Evolutionary conservation across 2,888 invertebrate species (phyloP).

Genomic region (Autographa pulchrina): DNA sequence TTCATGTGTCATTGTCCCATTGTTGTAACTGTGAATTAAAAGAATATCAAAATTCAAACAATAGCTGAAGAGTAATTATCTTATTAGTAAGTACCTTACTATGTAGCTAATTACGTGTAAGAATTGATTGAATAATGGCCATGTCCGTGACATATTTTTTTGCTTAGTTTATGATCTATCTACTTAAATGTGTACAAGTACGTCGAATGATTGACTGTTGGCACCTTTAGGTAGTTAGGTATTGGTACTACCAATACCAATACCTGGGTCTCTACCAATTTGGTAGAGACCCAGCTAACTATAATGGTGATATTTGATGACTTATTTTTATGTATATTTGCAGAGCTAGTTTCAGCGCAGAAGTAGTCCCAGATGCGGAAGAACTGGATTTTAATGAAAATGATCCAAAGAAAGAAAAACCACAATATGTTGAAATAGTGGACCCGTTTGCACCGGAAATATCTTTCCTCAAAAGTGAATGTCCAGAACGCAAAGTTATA

Average conservation of each 20-base stretch:
- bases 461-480: conserved; percentile 93
- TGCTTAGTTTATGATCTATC: too few relatives aligned
- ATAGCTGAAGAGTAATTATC: not conserved
- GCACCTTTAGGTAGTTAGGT: too few relatives aligned
- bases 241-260: too few relatives aligned
- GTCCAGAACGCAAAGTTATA: conserved; percentile 93
- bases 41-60: not conserved
- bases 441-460: conserved; percentile 95
- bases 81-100: too few relatives aligned
- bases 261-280: too few relatives aligned
- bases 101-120: too few relatives aligned
- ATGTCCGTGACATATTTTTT: too few relatives aligned
- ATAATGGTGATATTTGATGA: not conserved
- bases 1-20: too few relatives aligned
- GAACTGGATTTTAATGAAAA: conserved; percentile 89
- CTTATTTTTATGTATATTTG: conserved; percentile 51
- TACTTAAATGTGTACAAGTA: too few relatives aligned
- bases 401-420: conserved; percentile 79
- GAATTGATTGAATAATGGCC: too few relatives aligned
- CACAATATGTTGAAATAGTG: conserved; percentile 94
- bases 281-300: not conserved
- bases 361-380: conserved; percentile 91
- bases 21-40: too few relatives aligned
- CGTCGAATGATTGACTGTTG: too few relatives aligned
- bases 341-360: conserved; percentile 92